Evolutionary conservation across 2,888 invertebrate species (phyloP).

Genomic region (Cryptosula pallasiana): DNA sequence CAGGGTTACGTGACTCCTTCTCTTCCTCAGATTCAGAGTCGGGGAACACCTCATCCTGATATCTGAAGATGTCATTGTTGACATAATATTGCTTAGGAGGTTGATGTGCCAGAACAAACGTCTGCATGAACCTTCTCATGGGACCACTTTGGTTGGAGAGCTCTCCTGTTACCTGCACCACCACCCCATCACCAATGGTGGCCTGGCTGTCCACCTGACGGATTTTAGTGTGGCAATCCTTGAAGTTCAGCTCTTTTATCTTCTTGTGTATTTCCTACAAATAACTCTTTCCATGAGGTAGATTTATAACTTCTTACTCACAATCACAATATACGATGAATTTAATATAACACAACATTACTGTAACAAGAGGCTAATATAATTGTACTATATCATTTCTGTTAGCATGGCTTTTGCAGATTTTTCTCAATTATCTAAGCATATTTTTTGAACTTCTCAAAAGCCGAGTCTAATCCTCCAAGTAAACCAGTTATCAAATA

Average conservation of each 20-base stretch:
- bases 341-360: too few species aligned
- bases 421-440: too few species aligned
- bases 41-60: conserved; percentile 73
- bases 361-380: too few species aligned
- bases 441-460: too few species aligned
- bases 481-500: too few species aligned
- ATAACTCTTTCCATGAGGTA: too few species aligned
- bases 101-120: conserved; percentile 89
- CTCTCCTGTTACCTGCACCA: conserved; percentile 91
- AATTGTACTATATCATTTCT: too few species aligned
- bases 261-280: conserved; percentile 85
- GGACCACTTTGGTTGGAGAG: conserved; percentile 92
- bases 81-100: conserved; percentile 97
- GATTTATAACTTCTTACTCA: too few species aligned
- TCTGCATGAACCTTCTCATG: conserved; percentile 96
- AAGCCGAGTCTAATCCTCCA: too few species aligned
- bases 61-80: conserved; percentile 97
- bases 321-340: too few species aligned
- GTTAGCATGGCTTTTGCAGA: too few species aligned
- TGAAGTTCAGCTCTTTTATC: conserved; percentile 89
- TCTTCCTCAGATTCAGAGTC: conserved; percentile 60
- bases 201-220: conserved; percentile 93
- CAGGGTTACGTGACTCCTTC: too few species aligned
- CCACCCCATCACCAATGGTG: conserved; percentile 87
- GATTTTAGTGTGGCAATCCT: conserved; percentile 95